Base-by-base conservation (phyloP, 2,113 vertebrate genomes). In the Oryzias woworae region DNA sequence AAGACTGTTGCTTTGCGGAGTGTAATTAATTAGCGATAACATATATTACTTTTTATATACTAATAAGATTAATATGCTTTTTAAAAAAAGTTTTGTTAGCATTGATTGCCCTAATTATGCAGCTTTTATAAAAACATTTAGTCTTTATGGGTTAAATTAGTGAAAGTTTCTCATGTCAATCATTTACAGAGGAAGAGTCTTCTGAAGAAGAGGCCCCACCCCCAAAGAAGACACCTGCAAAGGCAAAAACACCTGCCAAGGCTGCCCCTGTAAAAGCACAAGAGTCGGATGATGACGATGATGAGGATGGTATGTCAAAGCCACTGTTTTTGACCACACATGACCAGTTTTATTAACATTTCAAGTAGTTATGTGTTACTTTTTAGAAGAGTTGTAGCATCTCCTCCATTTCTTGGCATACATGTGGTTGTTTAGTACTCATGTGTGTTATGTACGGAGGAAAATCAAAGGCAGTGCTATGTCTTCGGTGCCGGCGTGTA, bases 211-310 rank as follows among this genome's bases (percentile, higher is more conserved):
- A 91, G 26, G 62, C 86, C 8, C 87, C 77, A 0, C 80, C 77
- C 64, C 82, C 82, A 17, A 90, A 89, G 24, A 90, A 90, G 68
- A 66, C 77, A 0, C 81, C 86, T 1, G 84, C 70, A 15, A 64
- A 63, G n/a, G 24, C 61, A 10, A 61, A 36, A 36, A 12, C 71
- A n/a, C 70, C 81, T 1, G 53, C 53, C 7, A 64, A 63, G 28
- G 24, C 51, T 5, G 64, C 80, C 1, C 76, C 85, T 0, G 85
- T 69, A 10, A 90, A 90, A 10, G 58, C 70, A 16, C 69, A 82
- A 10, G 92, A 93, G 13, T 92, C 91, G 0, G 93, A 94, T 0
- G 92, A 94, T 0, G 93, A 94, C 0, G 92, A 93, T 0, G 93
- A 94, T 0, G 93, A 94, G 2, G 94, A 92, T 81, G 89, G 71